Percentiles rank a stretch among this genome's conserved stretches.
phyloP scores from a whole-genome alignment of 2,888 invertebrate species.

The Leptinotarsa peninsularis region DNA sequence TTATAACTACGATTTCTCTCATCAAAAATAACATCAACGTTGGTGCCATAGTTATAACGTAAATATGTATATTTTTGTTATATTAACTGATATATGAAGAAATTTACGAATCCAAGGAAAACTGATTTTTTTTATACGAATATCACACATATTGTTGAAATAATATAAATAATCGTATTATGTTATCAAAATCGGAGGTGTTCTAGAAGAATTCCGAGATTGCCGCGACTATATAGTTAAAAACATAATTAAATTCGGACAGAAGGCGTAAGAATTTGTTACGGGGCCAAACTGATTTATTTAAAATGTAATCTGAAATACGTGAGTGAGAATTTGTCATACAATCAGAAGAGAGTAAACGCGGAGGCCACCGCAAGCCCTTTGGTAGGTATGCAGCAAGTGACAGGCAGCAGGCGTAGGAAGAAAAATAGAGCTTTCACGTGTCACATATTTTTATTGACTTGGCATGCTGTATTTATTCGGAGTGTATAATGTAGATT shows the following conservation, averaged over 20 bases:
- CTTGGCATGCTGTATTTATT: conserved; percentile 8
- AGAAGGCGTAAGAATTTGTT: conserved; percentile 7
- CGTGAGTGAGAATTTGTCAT: conserved; percentile 15
- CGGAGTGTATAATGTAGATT: conserved; percentile 1
- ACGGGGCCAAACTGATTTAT: conserved; percentile 14
- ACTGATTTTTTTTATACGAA: too few relatives aligned
- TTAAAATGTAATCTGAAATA: conserved; percentile 3
- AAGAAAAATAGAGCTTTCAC: conserved; percentile 15
- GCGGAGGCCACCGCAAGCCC: background rate
- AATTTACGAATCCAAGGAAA: too few relatives aligned
- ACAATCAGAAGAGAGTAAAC: background rate
- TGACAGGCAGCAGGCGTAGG: conserved; percentile 11
- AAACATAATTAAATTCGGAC: background rate
- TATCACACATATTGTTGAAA: too few relatives aligned
- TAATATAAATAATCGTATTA: too few relatives aligned
- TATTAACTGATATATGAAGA: too few relatives aligned
- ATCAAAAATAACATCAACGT: too few relatives aligned
- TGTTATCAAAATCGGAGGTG: too few relatives aligned
- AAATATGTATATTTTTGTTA: too few relatives aligned
- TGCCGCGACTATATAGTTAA: background rate
- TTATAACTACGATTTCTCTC: too few relatives aligned
- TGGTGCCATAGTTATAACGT: too few relatives aligned
- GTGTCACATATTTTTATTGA: conserved; percentile 19
- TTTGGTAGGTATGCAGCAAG: background rate
- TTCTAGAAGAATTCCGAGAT: too few relatives aligned